Conservation (phyloP, 2,888 invertebrate species). For the Blomia tropicalis region DNA sequence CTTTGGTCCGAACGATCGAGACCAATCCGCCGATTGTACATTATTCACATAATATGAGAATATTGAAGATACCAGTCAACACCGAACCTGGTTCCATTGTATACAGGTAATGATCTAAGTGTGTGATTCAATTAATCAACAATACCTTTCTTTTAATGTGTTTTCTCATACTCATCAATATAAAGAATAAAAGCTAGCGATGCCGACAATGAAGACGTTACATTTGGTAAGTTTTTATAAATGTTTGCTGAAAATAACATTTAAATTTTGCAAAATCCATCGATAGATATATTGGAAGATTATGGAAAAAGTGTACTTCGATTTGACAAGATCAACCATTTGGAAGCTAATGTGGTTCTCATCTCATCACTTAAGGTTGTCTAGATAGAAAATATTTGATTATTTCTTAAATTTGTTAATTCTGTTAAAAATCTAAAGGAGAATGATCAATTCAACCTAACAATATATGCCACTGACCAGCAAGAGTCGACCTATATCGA, state of each 20-base stretch:
- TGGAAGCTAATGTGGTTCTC: slow-evolving; percentile 16
- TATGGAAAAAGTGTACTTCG: slow-evolving; percentile 5
- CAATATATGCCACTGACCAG: slow-evolving; percentile 30
- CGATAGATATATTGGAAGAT: background rate
- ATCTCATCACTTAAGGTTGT: background rate
- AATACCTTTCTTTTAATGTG: no score
- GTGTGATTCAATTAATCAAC: no score
- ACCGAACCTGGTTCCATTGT: slow-evolving; percentile 51
- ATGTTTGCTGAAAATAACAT: background rate
- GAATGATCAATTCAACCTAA: slow-evolving; percentile 30
- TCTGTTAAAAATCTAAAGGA: slow-evolving; percentile 18
- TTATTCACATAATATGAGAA: slow-evolving; percentile 31
- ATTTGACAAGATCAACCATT: slow-evolving; percentile 2
- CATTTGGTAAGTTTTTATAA: slow-evolving; percentile 11
- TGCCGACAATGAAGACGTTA: slow-evolving; percentile 28
- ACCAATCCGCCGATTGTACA: slow-evolving; percentile 29
- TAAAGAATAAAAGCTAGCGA: slow-evolving; percentile 41
- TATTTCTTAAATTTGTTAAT: background rate
- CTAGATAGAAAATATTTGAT: background rate
- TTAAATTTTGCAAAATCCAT: background rate
- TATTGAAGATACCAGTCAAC: slow-evolving; percentile 29
- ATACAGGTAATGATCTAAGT: slow-evolving; percentile 42
- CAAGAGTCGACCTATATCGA: slow-evolving; percentile 29
- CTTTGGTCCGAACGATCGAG: background rate
- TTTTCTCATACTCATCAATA: background rate